These are phyloP conservation scores for Siniperca undulata DNA, from an alignment of 2,797 vertebrate genomes.

Conservation along the genomic window DNA sequence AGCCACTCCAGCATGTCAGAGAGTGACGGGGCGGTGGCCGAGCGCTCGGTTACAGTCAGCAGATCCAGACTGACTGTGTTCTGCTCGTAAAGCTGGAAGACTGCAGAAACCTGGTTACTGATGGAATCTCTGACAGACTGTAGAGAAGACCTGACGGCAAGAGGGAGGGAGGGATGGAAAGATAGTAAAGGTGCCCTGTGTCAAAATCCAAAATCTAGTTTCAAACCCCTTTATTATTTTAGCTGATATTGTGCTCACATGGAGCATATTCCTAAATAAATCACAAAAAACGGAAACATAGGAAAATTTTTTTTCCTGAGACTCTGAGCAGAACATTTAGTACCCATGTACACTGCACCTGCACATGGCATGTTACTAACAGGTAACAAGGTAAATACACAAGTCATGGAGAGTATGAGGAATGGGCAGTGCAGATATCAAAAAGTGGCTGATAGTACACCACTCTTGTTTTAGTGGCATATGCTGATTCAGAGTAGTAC, in stretches of 20 bases:
- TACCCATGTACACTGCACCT: background rate
- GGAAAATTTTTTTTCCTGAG: background rate
- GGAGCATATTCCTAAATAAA: background rate
- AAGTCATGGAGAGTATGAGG: background rate
- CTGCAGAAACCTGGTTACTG: constrained; percentile 80
- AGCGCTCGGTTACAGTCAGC: constrained; percentile 74
- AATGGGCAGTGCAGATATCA: background rate
- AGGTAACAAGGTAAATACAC: background rate
- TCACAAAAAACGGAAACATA: background rate
- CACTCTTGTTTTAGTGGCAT: too few species aligned
- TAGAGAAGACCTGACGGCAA: constrained; percentile 81
- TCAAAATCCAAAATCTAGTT: background rate
- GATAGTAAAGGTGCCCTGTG: background rate
- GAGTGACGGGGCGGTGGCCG: constrained; percentile 83
- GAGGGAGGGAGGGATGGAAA: background rate
- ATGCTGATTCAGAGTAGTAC: too few species aligned
- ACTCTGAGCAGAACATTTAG: background rate
- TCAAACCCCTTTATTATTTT: background rate
- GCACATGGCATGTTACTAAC: background rate
- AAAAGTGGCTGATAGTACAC: too few species aligned
- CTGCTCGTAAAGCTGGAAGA: constrained; percentile 85
- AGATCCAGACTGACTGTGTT: constrained; percentile 74
- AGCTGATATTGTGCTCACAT: background rate
- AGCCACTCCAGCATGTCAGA: constrained; percentile 93
- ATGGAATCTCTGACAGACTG: constrained; percentile 84